phyloP scores from a whole-genome alignment of 1,140 invertebrate species.

The Camponotus floridanus region DNA sequence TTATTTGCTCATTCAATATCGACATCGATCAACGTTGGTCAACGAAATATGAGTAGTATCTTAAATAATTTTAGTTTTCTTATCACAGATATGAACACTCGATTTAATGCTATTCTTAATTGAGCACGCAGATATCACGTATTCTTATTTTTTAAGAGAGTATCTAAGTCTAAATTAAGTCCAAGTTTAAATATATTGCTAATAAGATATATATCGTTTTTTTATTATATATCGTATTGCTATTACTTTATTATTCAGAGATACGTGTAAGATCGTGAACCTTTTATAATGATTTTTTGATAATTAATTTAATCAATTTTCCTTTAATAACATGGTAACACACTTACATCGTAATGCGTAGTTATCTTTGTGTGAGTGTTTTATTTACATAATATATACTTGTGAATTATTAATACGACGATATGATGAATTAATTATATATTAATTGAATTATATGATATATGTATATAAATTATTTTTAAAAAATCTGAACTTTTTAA shows the following conservation, averaged over 20 bases:
- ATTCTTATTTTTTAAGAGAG: not conserved
- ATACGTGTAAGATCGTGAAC: not conserved
- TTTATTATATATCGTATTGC: conserved; percentile 18
- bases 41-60: not conserved
- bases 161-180: not conserved
- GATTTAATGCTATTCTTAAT: conserved; percentile 21
- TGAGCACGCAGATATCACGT: conserved; percentile 11
- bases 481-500: not conserved
- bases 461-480: not conserved
- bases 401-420: not conserved
- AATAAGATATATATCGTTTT: conserved; percentile 11
- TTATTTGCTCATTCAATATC: conserved; percentile 1
- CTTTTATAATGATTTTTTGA: not conserved
- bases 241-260: conserved; percentile 6
- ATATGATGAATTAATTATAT: not conserved
- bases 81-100: conserved; percentile 14
- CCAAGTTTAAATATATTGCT: not conserved
- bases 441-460: too few species aligned
- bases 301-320: not conserved
- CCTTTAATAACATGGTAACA: too few species aligned
- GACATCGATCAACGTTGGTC: conserved; percentile 15
- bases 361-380: not conserved
- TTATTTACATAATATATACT: not conserved
- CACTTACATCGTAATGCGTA: not conserved
- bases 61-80: conserved; percentile 15